These are phyloP conservation scores for Galemys pyrenaicus DNA, from an alignment of 2,113 vertebrate species.

Conservation along the genomic window DNA sequence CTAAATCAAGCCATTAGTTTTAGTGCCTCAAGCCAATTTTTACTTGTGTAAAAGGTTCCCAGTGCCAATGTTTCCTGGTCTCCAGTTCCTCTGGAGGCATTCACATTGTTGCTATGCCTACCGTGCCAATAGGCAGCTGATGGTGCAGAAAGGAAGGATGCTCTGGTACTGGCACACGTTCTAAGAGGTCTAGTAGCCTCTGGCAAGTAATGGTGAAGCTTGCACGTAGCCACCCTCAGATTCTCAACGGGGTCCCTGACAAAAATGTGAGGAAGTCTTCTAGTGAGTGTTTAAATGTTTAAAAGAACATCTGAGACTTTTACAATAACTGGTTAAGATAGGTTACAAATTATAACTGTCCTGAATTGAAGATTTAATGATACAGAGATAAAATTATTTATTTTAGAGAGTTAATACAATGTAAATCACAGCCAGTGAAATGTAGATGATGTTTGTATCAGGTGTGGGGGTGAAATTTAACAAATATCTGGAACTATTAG, in stretches of 20 bases:
- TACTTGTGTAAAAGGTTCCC: too few relatives aligned
- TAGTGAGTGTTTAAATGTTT: background rate
- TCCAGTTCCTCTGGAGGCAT: background rate
- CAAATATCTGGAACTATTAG: background rate
- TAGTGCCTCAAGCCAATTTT: background rate
- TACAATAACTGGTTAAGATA: background rate
- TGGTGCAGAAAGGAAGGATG: background rate
- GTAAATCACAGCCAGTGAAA: background rate
- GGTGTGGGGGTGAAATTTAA: background rate
- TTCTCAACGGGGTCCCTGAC: background rate
- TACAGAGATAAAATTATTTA: background rate
- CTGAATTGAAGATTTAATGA: background rate
- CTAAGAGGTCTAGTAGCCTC: background rate
- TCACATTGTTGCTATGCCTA: background rate
- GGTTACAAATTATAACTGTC: background rate
- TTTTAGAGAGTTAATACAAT: background rate
- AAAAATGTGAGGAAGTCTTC: background rate
- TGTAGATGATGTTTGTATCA: background rate
- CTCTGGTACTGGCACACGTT: background rate
- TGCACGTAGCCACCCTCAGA: background rate
- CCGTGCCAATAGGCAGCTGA: background rate
- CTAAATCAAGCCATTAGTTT: background rate
- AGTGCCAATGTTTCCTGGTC: background rate
- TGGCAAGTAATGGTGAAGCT: background rate
- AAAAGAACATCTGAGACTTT: background rate